phyloP scores from a whole-genome alignment of 2,113 vertebrate genomes.

The Camarhynchus parvulus region DNA sequence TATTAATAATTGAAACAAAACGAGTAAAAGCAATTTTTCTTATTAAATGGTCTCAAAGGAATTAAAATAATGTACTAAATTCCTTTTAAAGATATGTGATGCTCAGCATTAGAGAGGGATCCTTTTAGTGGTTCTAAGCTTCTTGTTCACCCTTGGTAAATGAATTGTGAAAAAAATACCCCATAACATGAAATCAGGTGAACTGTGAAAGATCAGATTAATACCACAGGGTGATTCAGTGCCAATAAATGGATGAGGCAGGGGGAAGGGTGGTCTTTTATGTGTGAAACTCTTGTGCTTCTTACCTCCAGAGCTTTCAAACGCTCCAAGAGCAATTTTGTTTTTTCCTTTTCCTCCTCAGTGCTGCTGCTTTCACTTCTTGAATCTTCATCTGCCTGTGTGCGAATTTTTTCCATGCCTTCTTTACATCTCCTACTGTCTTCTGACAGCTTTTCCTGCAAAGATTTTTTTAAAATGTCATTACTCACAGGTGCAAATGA shows the following conservation, averaged over 20 bases:
- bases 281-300: neutral
- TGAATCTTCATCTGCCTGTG: conserved; percentile 62
- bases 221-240: conserved; percentile 13
- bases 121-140: neutral
- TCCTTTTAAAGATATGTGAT: conserved; percentile 17
- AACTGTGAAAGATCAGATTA: conserved; percentile 51
- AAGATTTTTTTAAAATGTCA: conserved; percentile 6
- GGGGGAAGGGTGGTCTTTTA: neutral
- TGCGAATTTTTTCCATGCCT: conserved; percentile 62
- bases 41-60: neutral
- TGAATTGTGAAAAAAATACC: neutral
- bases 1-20: conserved; percentile 39
- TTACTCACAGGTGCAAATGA: conserved; percentile 30
- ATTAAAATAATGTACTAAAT: conserved; percentile 20
- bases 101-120: neutral
- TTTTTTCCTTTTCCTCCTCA: conserved; percentile 81
- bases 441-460: conserved; percentile 86
- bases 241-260: conserved; percentile 4
- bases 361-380: conserved; percentile 70
- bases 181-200: neutral
- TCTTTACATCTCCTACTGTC: conserved; percentile 78
- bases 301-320: conserved; percentile 89
- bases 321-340: conserved; percentile 82
- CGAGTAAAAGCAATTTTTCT: neutral
- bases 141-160: conserved; percentile 28